A percentile compares a stretch with the other conserved stretches of the same genome.
phyloP scores from a whole-genome alignment of 2,113 vertebrate species.

The Isurus oxyrinchus region DNA sequence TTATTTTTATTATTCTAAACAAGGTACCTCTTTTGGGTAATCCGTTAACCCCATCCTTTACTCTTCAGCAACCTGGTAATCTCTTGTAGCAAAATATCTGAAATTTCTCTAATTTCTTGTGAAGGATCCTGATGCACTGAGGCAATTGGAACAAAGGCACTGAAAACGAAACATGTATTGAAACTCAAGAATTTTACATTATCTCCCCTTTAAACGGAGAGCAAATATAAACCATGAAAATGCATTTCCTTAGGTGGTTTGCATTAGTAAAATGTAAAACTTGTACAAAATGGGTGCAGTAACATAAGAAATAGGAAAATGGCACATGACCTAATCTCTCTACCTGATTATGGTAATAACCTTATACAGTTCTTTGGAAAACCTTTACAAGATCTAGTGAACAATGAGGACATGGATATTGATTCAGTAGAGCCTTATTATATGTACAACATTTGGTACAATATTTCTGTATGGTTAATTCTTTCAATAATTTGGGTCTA shows the following conservation, averaged over 20 bases:
- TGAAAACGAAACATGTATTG: background rate
- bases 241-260: background rate
- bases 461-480: background rate
- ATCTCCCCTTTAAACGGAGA: background rate
- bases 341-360: background rate
- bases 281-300: background rate
- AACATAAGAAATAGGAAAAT: background rate
- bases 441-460: background rate
- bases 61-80: background rate
- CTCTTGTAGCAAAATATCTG: background rate
- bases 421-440: background rate
- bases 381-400: background rate
- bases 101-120: background rate
- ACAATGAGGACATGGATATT: background rate
- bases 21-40: background rate
- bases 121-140: background rate
- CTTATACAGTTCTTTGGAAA: background rate
- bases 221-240: background rate
- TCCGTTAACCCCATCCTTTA: background rate
- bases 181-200: background rate
- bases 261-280: background rate
- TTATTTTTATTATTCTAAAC: background rate
- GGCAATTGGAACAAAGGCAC: background rate
- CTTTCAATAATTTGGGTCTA: background rate
- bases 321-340: background rate